A percentile compares a stretch with the other conserved stretches of the same genome.
phyloP scores from a whole-genome alignment of 2,113 vertebrate species.

The Diadophis punctatus region DNA sequence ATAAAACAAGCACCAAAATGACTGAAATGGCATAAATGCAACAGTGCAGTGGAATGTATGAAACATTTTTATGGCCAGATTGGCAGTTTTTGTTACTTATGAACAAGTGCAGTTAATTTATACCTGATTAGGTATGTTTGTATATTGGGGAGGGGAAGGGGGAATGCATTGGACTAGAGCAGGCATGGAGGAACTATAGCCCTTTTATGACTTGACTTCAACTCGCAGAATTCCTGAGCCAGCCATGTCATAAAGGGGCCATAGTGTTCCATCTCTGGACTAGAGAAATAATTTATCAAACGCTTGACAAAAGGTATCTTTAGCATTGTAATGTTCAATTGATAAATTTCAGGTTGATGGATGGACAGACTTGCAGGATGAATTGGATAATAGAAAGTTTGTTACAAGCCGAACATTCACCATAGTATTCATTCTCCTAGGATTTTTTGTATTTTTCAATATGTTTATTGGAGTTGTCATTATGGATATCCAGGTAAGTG shows the following conservation, averaged over 20 bases:
- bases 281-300: neutral
- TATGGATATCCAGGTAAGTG: slow-evolving; percentile 52
- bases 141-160: neutral
- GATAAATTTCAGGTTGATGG: slow-evolving; percentile 58
- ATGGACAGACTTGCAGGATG: slow-evolving; percentile 54
- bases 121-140: neutral
- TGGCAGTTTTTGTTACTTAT: neutral
- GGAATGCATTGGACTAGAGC: neutral
- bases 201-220: neutral
- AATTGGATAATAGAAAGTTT: slow-evolving; percentile 31
- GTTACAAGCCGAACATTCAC: slow-evolving; percentile 37
- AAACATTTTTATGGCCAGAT: neutral
- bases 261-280: neutral
- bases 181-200: neutral
- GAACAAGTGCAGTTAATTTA: neutral
- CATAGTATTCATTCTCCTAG: slow-evolving; percentile 53
- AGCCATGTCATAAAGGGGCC: neutral
- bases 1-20: neutral
- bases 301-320: slow-evolving; percentile 16
- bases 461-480: slow-evolving; percentile 58
- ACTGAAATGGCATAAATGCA: neutral
- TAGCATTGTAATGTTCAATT: slow-evolving; percentile 12
- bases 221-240: neutral
- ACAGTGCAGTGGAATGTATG: neutral
- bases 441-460: slow-evolving; percentile 61